Base-by-base conservation (phyloP, 2,888 invertebrate genomes). In the Xylophagus ater region DNA sequence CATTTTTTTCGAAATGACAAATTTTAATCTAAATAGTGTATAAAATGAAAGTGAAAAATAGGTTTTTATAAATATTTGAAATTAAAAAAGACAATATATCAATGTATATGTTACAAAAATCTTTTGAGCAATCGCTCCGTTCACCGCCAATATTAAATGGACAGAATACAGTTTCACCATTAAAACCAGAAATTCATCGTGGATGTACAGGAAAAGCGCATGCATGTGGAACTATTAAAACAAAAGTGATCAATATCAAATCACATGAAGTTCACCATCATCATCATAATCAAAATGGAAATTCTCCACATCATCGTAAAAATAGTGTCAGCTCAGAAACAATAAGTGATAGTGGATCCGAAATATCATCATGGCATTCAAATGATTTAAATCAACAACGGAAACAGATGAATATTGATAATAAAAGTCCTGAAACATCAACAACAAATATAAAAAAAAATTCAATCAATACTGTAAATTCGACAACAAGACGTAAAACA, bases 181-280 rank as follows among this genome's bases (percentile, higher is more conserved):
- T 60, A 1, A 63, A 61, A 49, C 61, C 62, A 10, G 61, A 60
- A 42, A 62, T 64, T 42, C 84, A 84, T 58, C 75, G 74, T 52
- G 76, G 76, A 37, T 85, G 85, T 58, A 79, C 76, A 21, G 85
- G 85, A 20, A 76, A 78, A 53, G 75, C 80, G 1, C 85, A 85
- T 56, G 84, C 81, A 9, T 74, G 78, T 49, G 83, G 83, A 34
- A 62, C 63, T 21, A 52, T 55, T 36, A 63, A 62, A 45, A 51
- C 58, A 3, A 56, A 54, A 33, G 35, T 51, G 34, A 38, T 47
- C 12, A 45, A 40, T 23, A 41, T 35, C 6, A 48, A 38, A 34
- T 40, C 40, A 15, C 43, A 46, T 34, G 43, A 47, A 32, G 45
- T 45, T 36, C 46, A 42, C 40, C 40, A 45, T 26, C 43, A 47